A percentile compares a stretch with the other conserved stretches of the same genome.
Evolutionary conservation across 2,113 vertebrate species (phyloP).

Genomic region (Dipodomys spectabilis): DNA sequence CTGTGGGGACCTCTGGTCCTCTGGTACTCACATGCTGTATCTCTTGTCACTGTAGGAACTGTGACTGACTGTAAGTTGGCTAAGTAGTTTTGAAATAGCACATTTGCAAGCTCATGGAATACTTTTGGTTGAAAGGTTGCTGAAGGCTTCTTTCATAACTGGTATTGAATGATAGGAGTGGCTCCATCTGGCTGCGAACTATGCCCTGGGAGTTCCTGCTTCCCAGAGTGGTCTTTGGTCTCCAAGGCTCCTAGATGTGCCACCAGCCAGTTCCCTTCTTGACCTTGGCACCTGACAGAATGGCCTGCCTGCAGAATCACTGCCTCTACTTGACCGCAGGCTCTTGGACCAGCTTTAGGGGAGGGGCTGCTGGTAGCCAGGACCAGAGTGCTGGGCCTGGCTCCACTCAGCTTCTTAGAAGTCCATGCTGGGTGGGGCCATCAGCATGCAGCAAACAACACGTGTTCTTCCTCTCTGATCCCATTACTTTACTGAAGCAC

Average conservation of each 20-base stretch:
- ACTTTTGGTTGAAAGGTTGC: not conserved
- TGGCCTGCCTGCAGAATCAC: too few relatives aligned
- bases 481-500: not conserved
- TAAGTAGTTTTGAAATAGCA: too few relatives aligned
- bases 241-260: not conserved
- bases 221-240: not conserved
- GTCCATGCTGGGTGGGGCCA: not conserved
- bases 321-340: not conserved
- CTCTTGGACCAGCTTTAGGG: not conserved
- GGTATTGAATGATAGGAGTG: rapidly evolving
- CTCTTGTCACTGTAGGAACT: not conserved
- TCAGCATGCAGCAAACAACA: not conserved
- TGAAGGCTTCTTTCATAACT: not conserved
- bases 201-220: not conserved
- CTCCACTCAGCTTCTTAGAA: not conserved
- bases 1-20: not conserved
- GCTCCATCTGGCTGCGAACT: not conserved
- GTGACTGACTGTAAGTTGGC: too few relatives aligned
- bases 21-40: rapidly evolving
- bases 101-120: not conserved
- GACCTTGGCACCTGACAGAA: not conserved
- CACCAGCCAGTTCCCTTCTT: too few relatives aligned
- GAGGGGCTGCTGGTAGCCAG: not conserved
- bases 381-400: not conserved
- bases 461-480: too few relatives aligned